phyloP scores from a whole-genome alignment of 2,888 invertebrate species.

The Smittia sp. region DNA sequence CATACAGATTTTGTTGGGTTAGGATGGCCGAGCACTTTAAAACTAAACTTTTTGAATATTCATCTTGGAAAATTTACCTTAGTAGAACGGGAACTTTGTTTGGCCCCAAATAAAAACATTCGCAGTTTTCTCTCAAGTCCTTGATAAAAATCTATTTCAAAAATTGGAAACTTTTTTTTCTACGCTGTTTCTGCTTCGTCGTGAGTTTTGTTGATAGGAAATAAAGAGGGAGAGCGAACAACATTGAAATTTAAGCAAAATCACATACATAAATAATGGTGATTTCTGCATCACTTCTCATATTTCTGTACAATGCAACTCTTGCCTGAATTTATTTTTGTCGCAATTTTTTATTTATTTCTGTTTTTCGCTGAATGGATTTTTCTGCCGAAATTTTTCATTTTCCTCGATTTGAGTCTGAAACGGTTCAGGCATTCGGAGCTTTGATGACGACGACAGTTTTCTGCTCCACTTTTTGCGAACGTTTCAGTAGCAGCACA shows the following conservation, averaged over 20 bases:
- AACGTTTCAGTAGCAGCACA: neutral
- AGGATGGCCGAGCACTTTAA: too few species aligned
- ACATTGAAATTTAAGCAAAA: constrained; percentile 9
- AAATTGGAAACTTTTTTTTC: too few species aligned
- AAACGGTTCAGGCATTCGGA: neutral
- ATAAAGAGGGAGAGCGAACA: neutral
- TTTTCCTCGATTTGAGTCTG: neutral
- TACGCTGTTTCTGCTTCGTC: neutral
- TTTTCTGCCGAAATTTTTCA: neutral
- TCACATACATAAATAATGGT: constrained; percentile 28
- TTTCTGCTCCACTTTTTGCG: constrained; percentile 9
- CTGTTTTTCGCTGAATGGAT: neutral
- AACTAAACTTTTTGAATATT: too few species aligned
- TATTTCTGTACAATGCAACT: neutral
- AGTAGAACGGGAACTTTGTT: too few species aligned
- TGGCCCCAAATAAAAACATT: too few species aligned
- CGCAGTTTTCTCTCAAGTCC: too few species aligned
- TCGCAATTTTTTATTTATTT: constrained; percentile 11
- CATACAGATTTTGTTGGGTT: too few species aligned
- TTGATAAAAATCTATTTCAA: too few species aligned
- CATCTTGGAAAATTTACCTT: too few species aligned
- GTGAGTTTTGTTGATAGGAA: constrained; percentile 5
- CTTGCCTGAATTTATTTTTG: neutral
- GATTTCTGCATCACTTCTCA: constrained; percentile 34
- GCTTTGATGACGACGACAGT: neutral